phyloP scores from a whole-genome alignment of 2,888 invertebrate species.

The Drosophila pseudotalamancana region DNA sequence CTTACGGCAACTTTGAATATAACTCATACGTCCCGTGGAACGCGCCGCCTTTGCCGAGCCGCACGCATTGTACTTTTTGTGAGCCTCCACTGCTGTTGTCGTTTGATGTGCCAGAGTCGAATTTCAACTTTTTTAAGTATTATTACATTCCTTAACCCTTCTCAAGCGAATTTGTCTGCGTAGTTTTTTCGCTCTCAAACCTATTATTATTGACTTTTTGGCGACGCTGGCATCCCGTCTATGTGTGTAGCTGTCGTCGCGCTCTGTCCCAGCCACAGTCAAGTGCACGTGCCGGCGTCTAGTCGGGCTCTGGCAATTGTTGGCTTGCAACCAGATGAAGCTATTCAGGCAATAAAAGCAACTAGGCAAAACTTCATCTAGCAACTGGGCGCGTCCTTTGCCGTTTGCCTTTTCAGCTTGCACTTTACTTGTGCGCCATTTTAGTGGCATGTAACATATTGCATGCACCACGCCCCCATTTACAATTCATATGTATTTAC shows the following conservation, averaged over 20 bases:
- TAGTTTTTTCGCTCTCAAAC: slow-evolving; percentile 52
- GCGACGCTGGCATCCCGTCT: slow-evolving; percentile 47
- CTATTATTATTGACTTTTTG: slow-evolving; percentile 75
- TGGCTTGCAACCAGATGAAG: slow-evolving; percentile 55
- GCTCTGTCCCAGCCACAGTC: slow-evolving; percentile 44
- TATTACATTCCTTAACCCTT: slow-evolving; percentile 80
- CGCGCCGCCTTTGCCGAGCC: slow-evolving; percentile 24
- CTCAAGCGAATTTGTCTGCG: slow-evolving; percentile 78
- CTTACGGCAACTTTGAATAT: slow-evolving; percentile 69
- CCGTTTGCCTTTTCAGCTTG: slow-evolving; percentile 10
- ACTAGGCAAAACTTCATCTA: slow-evolving; percentile 42
- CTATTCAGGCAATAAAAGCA: slow-evolving; percentile 63
- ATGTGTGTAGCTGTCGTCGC: slow-evolving; percentile 41
- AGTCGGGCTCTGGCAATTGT: slow-evolving; percentile 29
- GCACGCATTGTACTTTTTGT: slow-evolving; percentile 46
- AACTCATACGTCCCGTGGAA: slow-evolving; percentile 70
- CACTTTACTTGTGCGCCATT: slow-evolving; percentile 53
- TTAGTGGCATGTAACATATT: slow-evolving; percentile 69
- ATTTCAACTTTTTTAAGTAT: slow-evolving; percentile 78
- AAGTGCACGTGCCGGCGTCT: slow-evolving; percentile 72
- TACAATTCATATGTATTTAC: slow-evolving; percentile 72
- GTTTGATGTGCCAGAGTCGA: slow-evolving; percentile 54
- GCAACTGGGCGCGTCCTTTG: slow-evolving; percentile 19
- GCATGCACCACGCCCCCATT: slow-evolving; percentile 44
- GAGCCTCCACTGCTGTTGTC: slow-evolving; percentile 19